Conservation (phyloP, 2,797 vertebrate species). For the Ctenopoma kingsleyae region DNA sequence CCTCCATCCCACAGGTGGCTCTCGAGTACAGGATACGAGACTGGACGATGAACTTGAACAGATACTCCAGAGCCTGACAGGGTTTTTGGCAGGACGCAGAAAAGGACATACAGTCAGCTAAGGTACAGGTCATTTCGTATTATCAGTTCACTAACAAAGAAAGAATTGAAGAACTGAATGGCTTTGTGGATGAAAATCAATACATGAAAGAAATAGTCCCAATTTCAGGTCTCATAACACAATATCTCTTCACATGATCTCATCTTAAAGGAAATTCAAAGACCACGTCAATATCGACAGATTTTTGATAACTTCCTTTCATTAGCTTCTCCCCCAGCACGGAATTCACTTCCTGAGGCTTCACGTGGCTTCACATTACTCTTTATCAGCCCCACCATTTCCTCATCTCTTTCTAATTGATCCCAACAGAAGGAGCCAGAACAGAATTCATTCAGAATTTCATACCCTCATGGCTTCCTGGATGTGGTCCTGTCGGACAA, state of each 20-base stretch:
- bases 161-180: conserved; percentile 8
- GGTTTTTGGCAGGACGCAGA: conserved; percentile 43
- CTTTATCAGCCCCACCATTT: conserved; percentile 47
- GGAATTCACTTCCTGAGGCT: conserved; percentile 28
- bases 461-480: conserved; percentile 97
- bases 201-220: conserved; percentile 31
- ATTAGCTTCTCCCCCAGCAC: conserved; percentile 41
- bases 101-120: conserved; percentile 42
- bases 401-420: conserved; percentile 38
- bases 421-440: conserved; percentile 35
- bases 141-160: conserved; percentile 14
- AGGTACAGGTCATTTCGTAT: neutral
- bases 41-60: conserved; percentile 99
- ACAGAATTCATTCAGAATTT: conserved; percentile 13
- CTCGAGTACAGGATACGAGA: conserved; percentile 98
- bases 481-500: conserved; percentile 97
- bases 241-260: conserved; percentile 26
- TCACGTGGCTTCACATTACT: conserved; percentile 41
- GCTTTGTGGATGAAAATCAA: conserved; percentile 46
- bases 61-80: conserved; percentile 95
- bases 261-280: conserved; percentile 36
- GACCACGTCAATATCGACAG: conserved; percentile 29
- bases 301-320: conserved; percentile 44
- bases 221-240: conserved; percentile 15
- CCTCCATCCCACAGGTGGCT: conserved; percentile 98